A percentile compares a stretch with the other conserved stretches of the same genome.
Evolutionary conservation across 2,113 vertebrate species (phyloP).

Genomic region (Stomatorhinus ivindoensis): DNA sequence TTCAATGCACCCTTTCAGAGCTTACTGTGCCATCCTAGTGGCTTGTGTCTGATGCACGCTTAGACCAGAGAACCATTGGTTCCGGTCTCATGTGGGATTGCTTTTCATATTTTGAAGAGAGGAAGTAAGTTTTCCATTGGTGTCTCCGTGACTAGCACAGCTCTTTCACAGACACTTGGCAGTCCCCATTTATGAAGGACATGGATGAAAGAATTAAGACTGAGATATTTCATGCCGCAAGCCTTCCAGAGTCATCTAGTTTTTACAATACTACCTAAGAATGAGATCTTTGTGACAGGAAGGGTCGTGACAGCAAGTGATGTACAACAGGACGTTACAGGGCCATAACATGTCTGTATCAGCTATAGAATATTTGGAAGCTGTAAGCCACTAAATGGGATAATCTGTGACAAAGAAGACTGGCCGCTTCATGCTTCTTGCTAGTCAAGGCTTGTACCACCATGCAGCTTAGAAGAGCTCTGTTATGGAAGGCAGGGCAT

Average conservation of each 20-base stretch:
- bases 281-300: background rate
- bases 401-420: background rate
- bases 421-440: background rate
- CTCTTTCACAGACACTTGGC: background rate
- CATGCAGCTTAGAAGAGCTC: background rate
- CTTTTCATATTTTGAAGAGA: background rate
- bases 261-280: background rate
- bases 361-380: background rate
- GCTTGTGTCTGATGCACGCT: slow-evolving; percentile 29
- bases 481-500: background rate
- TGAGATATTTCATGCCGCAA: background rate
- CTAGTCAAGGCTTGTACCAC: background rate
- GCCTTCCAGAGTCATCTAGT: background rate
- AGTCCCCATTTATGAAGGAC: background rate
- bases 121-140: background rate
- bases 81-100: slow-evolving; percentile 25
- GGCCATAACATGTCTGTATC: background rate
- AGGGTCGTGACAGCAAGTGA: background rate
- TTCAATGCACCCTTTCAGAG: slow-evolving; percentile 4
- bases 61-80: slow-evolving; percentile 39
- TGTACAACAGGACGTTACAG: background rate
- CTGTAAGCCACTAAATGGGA: background rate
- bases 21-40: background rate
- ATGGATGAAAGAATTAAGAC: background rate
- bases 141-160: background rate